Evolutionary conservation across 2,113 vertebrate species (phyloP).

Genomic region (Ammodytes dubius): DNA sequence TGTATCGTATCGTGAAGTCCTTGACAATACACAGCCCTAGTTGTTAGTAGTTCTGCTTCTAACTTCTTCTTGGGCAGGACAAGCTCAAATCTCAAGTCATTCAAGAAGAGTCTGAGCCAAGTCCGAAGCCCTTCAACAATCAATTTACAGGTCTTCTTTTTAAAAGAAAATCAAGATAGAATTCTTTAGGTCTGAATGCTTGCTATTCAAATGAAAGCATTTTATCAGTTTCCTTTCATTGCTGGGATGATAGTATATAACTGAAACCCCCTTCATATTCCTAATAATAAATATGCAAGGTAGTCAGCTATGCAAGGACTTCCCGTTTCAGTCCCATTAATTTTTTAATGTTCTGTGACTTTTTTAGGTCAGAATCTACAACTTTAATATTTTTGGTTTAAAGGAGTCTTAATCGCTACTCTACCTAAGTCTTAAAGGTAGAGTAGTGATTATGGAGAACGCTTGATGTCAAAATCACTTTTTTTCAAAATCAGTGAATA

Average conservation of each 20-base stretch:
- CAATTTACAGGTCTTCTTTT: not conserved
- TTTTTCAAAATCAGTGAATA: no score
- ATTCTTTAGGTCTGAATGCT: not conserved
- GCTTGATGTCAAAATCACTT: no score
- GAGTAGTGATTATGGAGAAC: no score
- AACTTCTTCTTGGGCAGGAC: not conserved
- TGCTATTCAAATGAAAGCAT: not conserved
- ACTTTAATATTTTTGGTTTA: not conserved
- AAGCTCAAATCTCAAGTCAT: not conserved
- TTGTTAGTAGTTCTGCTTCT: not conserved
- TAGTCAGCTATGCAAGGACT: not conserved
- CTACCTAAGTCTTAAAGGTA: not conserved
- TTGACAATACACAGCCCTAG: not conserved
- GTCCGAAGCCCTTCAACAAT: not conserved
- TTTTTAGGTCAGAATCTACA: not conserved
- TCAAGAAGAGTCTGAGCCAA: not conserved
- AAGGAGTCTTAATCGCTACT: not conserved
- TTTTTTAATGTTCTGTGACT: not conserved
- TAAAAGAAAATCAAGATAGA: not conserved
- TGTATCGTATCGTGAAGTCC: no score
- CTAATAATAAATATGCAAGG: constrained; percentile 9
- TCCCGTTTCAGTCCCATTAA: not conserved
- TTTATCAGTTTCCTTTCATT: not conserved
- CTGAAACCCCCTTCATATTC: not conserved
- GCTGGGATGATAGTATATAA: not conserved